Evolutionary conservation across 2,797 vertebrate species (phyloP).

Genomic region (Crocodylus rhombifer): DNA sequence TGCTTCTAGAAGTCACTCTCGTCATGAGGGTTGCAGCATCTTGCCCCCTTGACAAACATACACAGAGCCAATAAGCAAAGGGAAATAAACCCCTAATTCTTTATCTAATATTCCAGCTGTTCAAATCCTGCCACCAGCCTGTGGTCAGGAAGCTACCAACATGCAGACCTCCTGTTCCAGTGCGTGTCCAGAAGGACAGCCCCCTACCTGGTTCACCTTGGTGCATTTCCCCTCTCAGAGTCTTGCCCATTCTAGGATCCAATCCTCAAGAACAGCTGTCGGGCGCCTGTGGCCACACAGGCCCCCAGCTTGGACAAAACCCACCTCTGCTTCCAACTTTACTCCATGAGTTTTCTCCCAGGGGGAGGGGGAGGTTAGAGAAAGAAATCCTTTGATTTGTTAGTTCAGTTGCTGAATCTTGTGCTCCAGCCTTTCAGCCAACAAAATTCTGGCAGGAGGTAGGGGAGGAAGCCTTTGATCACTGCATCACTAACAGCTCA

Average conservation of each 20-base stretch:
- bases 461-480: background rate
- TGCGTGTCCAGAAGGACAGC: background rate
- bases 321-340: background rate
- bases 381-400: background rate
- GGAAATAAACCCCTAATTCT: background rate
- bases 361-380: background rate
- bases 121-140: background rate
- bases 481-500: background rate
- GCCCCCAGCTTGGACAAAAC: background rate
- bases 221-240: background rate
- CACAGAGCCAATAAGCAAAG: rapidly evolving
- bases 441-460: background rate
- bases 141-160: background rate
- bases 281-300: background rate
- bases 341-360: background rate
- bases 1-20: background rate
- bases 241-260: background rate
- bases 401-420: rapidly evolving
- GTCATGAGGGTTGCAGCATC: background rate
- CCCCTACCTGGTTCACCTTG: background rate
- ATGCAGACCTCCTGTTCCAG: background rate
- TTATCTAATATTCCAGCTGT: background rate
- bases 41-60: background rate
- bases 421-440: background rate
- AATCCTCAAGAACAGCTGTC: background rate